A percentile compares a stretch with the other conserved stretches of the same genome.
Evolutionary conservation across 2,797 vertebrate genomes (phyloP).

Genomic region (Hypotaenidia okinawae): DNA sequence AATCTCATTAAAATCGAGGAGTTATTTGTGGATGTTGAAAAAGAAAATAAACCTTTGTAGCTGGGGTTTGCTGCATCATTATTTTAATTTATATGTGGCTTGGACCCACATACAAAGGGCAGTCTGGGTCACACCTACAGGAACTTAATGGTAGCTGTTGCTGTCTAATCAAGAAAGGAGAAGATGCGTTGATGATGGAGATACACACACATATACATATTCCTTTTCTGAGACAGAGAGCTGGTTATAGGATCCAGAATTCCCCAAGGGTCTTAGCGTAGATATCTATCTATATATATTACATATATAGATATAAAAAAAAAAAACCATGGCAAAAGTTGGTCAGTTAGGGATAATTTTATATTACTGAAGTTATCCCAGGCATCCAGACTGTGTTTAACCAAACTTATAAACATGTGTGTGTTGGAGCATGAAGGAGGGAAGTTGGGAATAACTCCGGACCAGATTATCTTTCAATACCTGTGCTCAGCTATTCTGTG

Average conservation of each 20-base stretch:
- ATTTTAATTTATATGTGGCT: conserved; percentile 9
- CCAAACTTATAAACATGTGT: background rate
- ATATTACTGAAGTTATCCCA: background rate
- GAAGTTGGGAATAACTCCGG: background rate
- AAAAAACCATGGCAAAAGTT: background rate
- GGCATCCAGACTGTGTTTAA: background rate
- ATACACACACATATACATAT: background rate
- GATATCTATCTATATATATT: too few relatives aligned
- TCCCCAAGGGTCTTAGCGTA: background rate
- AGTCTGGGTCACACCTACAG: background rate
- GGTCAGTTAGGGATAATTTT: background rate
- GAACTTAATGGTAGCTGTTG: background rate
- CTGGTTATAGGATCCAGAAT: background rate
- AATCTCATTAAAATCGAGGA: background rate
- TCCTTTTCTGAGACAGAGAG: background rate
- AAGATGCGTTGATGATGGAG: background rate
- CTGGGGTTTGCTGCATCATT: background rate
- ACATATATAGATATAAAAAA: background rate
- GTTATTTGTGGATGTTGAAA: background rate
- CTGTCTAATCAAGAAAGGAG: background rate
- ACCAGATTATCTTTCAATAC: background rate
- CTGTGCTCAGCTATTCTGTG: background rate
- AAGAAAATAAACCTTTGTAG: background rate
- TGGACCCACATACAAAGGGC: background rate
- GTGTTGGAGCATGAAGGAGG: background rate